Evolutionary conservation across 2,797 vertebrate species (phyloP).

Genomic region (Alauda arvensis): DNA sequence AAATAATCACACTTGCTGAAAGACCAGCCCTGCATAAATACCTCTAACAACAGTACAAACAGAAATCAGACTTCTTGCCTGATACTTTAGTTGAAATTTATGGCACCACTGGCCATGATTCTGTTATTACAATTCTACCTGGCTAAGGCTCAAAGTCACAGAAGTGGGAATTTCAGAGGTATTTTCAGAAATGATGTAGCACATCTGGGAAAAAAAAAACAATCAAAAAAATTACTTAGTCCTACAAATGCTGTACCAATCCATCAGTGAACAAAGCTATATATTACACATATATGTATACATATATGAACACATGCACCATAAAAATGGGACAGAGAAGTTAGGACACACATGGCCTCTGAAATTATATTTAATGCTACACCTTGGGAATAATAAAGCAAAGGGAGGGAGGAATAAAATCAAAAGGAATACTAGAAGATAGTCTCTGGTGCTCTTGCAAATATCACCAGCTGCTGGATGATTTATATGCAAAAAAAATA

Average conservation of each 20-base stretch:
- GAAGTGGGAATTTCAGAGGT: conserved; percentile 35
- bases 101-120: conserved; percentile 6
- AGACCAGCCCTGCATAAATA: conserved; percentile 54
- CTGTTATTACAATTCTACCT: conserved; percentile 57
- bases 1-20: conserved; percentile 66
- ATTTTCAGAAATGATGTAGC: conserved; percentile 38
- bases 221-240: background rate
- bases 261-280: background rate
- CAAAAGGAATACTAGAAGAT: conserved; percentile 39
- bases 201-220: background rate
- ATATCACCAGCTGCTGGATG: conserved; percentile 31
- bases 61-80: conserved; percentile 39
- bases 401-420: background rate
- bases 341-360: background rate
- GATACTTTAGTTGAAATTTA: conserved; percentile 46
- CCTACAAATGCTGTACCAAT: background rate
- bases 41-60: conserved; percentile 51
- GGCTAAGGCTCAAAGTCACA: conserved; percentile 39
- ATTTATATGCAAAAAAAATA: conserved; percentile 37
- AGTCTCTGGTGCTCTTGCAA: conserved; percentile 12
- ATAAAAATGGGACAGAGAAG: background rate
- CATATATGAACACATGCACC: background rate
- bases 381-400: conserved; percentile 25
- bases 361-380: conserved; percentile 25
- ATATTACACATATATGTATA: background rate